Base-by-base conservation (phyloP, 37 sponge, comb jelly and placozoan species). In the Ianthella basta region DNA sequence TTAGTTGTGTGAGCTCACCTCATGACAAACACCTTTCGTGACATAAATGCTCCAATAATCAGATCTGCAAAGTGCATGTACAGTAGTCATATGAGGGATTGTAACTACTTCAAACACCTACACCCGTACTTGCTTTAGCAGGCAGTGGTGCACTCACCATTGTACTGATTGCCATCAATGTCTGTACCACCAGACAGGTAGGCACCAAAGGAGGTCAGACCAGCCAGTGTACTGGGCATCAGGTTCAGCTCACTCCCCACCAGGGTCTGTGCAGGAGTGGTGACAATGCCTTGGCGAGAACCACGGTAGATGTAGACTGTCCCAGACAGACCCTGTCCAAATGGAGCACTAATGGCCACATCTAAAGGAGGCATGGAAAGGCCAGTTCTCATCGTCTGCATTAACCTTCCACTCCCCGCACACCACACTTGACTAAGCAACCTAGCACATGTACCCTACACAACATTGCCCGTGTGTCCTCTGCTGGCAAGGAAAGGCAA, bases 311-410 rank as follows among this genome's bases (percentile, higher is more conserved):
- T 75, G 54, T 44, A 75, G 25, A 75, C 44, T 25, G 78, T 75
- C 18, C 78, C 78, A 75, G 78, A 75, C 64, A 61, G 27, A 4
- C 24, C 27, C 21, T 23, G 35, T 33, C 84, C 84, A 83, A 64
- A 83, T 29, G 84, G 84, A 34, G 84, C 84, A 69, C 84, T 83
- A 18, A 83, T 83, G 56, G 84, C 84, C 36, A 83, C 84, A 40
- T 83, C 84, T 64, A n/a, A n/a, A n/a, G 50, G 50, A 44, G 50
- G 50, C 50, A 44, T 44, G 50, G 50, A 8, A 44, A 44, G 50
- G 50, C 50, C 3, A 44, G n/a, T n/a, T n/a, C n/a, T 44, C 6
- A 8, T 44, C 6, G 8, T 44, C 6, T 44, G n/a, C 50, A 44
- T 44, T 44, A 44, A 8, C 50, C 8, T 44, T 44, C 50, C 50